Conservation (phyloP, 2,888 invertebrate species). For the Thysanoteuthis rhombus region DNA sequence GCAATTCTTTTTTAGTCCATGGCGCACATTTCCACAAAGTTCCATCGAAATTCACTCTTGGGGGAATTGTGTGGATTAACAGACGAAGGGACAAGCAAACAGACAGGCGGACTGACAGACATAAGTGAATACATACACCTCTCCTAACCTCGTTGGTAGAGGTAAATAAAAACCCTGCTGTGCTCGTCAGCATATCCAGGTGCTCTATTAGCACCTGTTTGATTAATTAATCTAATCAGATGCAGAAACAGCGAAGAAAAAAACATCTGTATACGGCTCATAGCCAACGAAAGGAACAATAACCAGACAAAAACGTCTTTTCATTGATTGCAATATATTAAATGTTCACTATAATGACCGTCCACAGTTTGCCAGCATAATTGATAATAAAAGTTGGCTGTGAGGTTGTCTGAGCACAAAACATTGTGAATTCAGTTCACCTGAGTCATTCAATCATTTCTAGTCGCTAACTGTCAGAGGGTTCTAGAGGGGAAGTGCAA, state of each 20-base stretch:
- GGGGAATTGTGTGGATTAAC: too few species aligned
- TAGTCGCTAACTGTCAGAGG: too few species aligned
- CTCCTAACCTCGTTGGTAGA: too few species aligned
- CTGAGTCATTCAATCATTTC: too few species aligned
- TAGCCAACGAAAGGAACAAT: neutral
- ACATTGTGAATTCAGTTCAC: neutral
- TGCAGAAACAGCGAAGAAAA: neutral
- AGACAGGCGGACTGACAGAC: too few species aligned
- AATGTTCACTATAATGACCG: neutral
- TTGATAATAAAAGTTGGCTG: neutral
- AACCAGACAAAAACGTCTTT: neutral
- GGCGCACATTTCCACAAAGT: too few species aligned
- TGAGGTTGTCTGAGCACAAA: neutral
- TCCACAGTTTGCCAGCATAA: neutral
- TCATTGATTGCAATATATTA: neutral
- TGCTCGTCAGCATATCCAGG: neutral
- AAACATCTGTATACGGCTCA: neutral
- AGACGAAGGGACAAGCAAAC: too few species aligned
- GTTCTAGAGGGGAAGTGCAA: too few species aligned
- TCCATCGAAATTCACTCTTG: too few species aligned
- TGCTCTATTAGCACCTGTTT: neutral
- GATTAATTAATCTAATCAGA: neutral
- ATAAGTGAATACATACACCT: too few species aligned
- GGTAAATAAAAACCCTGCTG: too few species aligned
- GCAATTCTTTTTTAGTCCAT: too few species aligned